Conservation (phyloP, 1,140 invertebrate species). For the Drosophila prosaltans region DNA sequence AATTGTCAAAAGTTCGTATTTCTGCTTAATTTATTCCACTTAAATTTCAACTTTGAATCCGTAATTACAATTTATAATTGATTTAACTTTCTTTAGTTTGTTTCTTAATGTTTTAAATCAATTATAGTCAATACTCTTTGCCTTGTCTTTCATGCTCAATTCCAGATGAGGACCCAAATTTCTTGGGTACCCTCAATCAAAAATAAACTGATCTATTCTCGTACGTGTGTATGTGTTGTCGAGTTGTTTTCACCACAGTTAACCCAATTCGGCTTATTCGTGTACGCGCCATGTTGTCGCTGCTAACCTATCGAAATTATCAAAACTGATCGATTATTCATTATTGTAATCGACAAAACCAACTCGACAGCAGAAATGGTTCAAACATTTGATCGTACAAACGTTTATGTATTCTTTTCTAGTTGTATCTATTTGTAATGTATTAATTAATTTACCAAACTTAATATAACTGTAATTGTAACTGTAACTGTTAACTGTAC, state of each 20-base stretch:
- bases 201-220: not conserved
- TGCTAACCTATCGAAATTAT: conserved; percentile 7
- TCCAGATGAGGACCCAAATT: not conserved
- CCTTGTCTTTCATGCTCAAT: not conserved
- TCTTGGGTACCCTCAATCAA: too few species aligned
- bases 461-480: conserved; percentile 32
- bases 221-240: conserved; percentile 56
- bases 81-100: too few species aligned
- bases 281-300: conserved; percentile 56
- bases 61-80: too few species aligned
- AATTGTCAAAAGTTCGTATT: too few species aligned
- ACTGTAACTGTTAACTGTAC: conserved; percentile 42
- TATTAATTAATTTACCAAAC: not conserved
- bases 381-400: conserved; percentile 19
- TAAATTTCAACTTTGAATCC: too few species aligned
- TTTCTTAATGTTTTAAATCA: too few species aligned
- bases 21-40: too few species aligned
- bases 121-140: not conserved
- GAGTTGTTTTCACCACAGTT: conserved; percentile 57
- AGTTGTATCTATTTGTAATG: too few species aligned
- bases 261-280: conserved; percentile 52
- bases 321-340: not conserved
- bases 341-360: conserved; percentile 7
- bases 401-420: too few species aligned
- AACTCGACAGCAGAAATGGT: conserved; percentile 67